Conservation (phyloP, 2,113 vertebrate genomes). For the Hypanus sabinus region DNA sequence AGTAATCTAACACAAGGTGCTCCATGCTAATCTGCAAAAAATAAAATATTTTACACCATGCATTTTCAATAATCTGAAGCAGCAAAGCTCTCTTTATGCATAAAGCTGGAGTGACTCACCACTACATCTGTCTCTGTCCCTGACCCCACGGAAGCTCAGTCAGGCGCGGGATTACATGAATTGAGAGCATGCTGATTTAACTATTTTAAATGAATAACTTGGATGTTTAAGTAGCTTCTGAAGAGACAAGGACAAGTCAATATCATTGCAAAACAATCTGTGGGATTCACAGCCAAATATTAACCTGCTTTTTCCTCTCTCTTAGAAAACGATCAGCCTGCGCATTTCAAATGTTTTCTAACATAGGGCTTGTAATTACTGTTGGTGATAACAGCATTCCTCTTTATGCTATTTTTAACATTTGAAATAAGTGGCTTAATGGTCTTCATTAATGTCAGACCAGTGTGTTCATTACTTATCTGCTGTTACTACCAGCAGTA, state of each 20-base stretch:
- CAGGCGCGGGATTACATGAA: conserved; percentile 16
- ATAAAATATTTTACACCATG: background rate
- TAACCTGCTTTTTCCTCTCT: conserved; percentile 3
- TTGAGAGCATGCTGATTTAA: conserved; percentile 32
- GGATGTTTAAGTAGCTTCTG: background rate
- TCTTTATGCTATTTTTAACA: background rate
- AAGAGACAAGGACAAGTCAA: background rate
- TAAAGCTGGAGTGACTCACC: background rate
- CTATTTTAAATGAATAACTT: conserved; percentile 10
- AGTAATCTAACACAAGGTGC: background rate
- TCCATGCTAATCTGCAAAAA: background rate
- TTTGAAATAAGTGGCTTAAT: conserved; percentile 3
- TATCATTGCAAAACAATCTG: conserved; percentile 4
- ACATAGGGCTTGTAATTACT: background rate
- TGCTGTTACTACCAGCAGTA: conserved; percentile 12
- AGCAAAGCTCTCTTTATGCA: background rate
- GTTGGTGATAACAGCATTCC: background rate
- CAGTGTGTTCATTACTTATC: background rate
- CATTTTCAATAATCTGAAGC: no score
- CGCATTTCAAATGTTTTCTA: background rate
- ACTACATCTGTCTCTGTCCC: background rate
- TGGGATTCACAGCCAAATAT: background rate
- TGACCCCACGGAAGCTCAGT: conserved; percentile 5
- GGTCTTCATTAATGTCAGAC: conserved; percentile 20
- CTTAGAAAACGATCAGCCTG: background rate